Conservation (phyloP, 1,140 invertebrate species). For the Hyles vespertilio region DNA sequence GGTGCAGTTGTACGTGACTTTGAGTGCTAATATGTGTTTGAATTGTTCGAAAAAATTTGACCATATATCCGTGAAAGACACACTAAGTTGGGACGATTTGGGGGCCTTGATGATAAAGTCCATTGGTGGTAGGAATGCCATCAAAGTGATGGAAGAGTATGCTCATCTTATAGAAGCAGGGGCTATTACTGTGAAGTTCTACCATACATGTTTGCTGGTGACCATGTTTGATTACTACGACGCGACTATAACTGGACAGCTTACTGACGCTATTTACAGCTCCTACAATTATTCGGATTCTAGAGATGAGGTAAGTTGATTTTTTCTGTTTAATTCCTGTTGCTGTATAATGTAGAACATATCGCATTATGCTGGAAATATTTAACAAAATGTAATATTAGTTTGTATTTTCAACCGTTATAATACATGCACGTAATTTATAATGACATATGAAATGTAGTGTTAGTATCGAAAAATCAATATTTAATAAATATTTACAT, state of each 20-base stretch:
- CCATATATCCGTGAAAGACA: conserved; percentile 59
- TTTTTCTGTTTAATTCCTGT: conserved; percentile 11
- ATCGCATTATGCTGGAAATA: too few species aligned
- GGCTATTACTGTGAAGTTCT: conserved; percentile 65
- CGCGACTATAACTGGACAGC: conserved; percentile 39
- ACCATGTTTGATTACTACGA: conserved; percentile 67
- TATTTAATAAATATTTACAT: too few species aligned
- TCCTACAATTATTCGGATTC: conserved; percentile 61
- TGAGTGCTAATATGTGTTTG: conserved; percentile 66
- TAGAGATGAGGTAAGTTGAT: conserved; percentile 50
- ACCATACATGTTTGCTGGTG: conserved; percentile 61
- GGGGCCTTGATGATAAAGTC: conserved; percentile 69
- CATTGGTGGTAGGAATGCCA: conserved; percentile 64
- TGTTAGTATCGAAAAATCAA: too few species aligned
- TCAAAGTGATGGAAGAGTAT: conserved; percentile 59
- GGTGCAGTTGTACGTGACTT: conserved; percentile 59
- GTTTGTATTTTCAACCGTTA: too few species aligned
- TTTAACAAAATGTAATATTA: too few species aligned
- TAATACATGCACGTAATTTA: too few species aligned
- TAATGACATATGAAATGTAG: too few species aligned
- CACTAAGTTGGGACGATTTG: conserved; percentile 67
- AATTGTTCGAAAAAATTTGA: conserved; percentile 72
- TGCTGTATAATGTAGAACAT: not conserved
- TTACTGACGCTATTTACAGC: conserved; percentile 66
- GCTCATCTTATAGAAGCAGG: conserved; percentile 54